Percentiles rank a stretch among this genome's conserved stretches.
Evolutionary conservation across 2,113 vertebrate species (phyloP).

Genomic region (Tympanuchus pallidicinctus): DNA sequence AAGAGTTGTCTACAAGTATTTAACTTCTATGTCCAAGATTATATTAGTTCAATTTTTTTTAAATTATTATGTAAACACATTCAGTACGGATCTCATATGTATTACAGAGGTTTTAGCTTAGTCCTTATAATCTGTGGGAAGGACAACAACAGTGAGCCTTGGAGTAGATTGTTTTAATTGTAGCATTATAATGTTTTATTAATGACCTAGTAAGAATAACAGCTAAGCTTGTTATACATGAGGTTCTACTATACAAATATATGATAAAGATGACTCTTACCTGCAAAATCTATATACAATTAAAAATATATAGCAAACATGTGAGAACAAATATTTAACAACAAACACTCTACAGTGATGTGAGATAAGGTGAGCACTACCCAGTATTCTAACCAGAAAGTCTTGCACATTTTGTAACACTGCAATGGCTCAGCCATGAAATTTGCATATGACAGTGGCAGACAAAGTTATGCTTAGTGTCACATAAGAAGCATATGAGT

Average conservation of each 20-base stretch:
- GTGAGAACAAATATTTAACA: neutral
- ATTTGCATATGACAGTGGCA: neutral
- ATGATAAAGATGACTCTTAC: neutral
- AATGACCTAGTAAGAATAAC: neutral
- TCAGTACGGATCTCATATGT: neutral
- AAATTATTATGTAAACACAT: neutral
- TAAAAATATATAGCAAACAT: neutral
- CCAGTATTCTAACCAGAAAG: neutral
- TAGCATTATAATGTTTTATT: neutral
- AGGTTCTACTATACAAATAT: neutral
- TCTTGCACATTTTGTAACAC: neutral
- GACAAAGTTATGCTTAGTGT: neutral
- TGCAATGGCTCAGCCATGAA: neutral
- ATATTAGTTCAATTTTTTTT: neutral
- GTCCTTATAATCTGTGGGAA: neutral
- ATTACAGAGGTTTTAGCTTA: neutral
- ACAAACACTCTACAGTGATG: neutral
- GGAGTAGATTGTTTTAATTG: neutral
- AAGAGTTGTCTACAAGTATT: neutral
- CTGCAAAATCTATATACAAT: neutral
- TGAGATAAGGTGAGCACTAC: neutral
- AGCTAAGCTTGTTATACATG: neutral
- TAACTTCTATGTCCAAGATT: neutral
- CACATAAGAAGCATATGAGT: neutral
- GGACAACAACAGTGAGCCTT: neutral